Evolutionary conservation across 1,140 invertebrate genomes (phyloP).

Genomic region (Penaeus japonicus): DNA sequence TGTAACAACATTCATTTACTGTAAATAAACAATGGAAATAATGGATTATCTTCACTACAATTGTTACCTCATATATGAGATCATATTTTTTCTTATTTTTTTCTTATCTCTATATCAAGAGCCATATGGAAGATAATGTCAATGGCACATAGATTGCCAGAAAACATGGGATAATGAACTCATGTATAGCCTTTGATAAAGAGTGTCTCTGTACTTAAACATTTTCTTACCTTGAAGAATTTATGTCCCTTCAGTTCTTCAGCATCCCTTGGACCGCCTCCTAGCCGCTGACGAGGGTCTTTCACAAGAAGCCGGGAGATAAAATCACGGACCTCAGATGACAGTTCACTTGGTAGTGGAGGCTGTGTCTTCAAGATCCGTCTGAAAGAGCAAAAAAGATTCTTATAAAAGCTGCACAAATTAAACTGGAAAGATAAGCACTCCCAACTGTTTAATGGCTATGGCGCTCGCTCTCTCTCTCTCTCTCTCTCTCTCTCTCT

Average conservation of each 20-base stretch:
- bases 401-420: neutral
- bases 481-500: too few species aligned
- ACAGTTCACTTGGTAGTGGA: slow-evolving; percentile 80
- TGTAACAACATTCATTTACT: too few species aligned
- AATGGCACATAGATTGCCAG: too few species aligned
- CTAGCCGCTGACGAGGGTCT: slow-evolving; percentile 84
- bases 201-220: too few species aligned
- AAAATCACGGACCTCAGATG: slow-evolving; percentile 72
- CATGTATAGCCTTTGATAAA: too few species aligned
- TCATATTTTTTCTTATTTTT: too few species aligned
- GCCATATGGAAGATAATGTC: too few species aligned
- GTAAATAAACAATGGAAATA: too few species aligned
- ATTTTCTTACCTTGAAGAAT: slow-evolving; percentile 75
- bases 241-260: slow-evolving; percentile 84
- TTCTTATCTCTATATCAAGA: too few species aligned
- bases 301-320: slow-evolving; percentile 83
- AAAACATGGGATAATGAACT: too few species aligned
- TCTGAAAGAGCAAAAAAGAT: slow-evolving; percentile 62
- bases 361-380: slow-evolving; percentile 87
- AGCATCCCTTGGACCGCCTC: slow-evolving; percentile 81
- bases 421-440: neutral
- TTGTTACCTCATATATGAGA: too few species aligned
- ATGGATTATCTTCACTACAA: too few species aligned
- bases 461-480: neutral
- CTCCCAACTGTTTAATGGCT: neutral